A percentile compares a stretch with the other conserved stretches of the same genome.
phyloP scores from a whole-genome alignment of 2,113 vertebrate species.

The Callaeas wilsoni region DNA sequence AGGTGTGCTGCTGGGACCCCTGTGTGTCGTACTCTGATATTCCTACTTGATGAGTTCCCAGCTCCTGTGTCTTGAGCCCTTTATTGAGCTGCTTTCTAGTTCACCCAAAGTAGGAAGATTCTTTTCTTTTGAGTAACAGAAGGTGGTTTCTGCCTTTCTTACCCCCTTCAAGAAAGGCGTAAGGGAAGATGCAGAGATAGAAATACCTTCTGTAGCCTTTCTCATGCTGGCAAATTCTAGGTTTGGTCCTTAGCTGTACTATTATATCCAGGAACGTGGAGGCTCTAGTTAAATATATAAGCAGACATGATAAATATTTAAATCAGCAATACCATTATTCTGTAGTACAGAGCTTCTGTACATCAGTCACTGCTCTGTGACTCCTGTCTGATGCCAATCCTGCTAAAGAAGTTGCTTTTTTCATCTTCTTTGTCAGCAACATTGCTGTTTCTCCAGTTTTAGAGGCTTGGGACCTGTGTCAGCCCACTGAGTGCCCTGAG shows the following conservation, averaged over 20 bases:
- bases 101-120: background rate
- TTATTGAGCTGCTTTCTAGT: background rate
- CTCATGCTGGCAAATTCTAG: background rate
- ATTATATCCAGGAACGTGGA: fast-evolving
- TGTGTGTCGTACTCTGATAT: background rate
- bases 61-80: background rate
- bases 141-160: background rate
- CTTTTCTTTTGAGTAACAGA: background rate
- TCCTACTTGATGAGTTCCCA: background rate
- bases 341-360: background rate
- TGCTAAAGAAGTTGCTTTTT: background rate
- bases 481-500: background rate
- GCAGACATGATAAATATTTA: background rate
- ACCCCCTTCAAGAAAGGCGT: background rate
- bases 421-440: background rate
- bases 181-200: background rate
- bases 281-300: background rate
- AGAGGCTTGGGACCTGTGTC: background rate
- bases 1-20: background rate
- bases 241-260: background rate
- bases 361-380: background rate
- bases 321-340: background rate
- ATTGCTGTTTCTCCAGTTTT: background rate
- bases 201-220: background rate
- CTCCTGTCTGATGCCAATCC: background rate